Base-by-base conservation (phyloP, 2,113 vertebrate species). In the Pterophyllum scalare region DNA sequence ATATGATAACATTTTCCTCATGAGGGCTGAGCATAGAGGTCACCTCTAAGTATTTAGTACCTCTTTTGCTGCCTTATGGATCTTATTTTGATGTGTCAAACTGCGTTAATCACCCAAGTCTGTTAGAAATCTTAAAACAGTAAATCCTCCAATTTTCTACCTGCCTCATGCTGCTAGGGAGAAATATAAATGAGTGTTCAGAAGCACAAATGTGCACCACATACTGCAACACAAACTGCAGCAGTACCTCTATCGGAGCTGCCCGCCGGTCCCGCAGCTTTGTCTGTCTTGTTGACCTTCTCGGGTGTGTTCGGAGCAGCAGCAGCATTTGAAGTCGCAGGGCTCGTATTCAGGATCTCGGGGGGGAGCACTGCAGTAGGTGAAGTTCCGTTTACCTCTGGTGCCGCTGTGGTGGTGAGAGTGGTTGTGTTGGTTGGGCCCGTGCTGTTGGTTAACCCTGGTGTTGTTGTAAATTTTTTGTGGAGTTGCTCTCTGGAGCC, bases 171-270 rank as follows among this genome's bases (percentile, higher is more conserved):
- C 31, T 70, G 2, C 14, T n/a, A 35, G 6, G 11, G 22, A 40
- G 35, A 46, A 54, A 59, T 24, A 59, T 28, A 72, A 33, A 77
- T 52, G 17, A 12, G 12, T 61, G 54, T 61, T 61, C 15, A 31
- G 76, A 60, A 15, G 62, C 14, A 77, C 20, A 83, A 83, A 57
- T 57, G 15, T 84, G 38, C 19, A 79, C 19, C 57, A 59, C n/a
- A 81, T 67, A 54, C 35, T 7, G 40, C 74, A 24, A 86, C 43
- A 78, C 60, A 88, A 59, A 80, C 31, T 24, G n/a, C 19, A 24
- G 15, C 43, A 1, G 35, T 92, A 92, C 92, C 94, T 94, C 87
- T 91, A 1, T 89, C 90, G 38, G 88, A 82, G 81, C 52, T 80
- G 74, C 75, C 64, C 19, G 80, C 75, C 14, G 60, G 49, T 26